These are phyloP conservation scores for Halocynthia roretzi DNA, from an alignment of 23 tunicate species.

Conservation along the genomic window DNA sequence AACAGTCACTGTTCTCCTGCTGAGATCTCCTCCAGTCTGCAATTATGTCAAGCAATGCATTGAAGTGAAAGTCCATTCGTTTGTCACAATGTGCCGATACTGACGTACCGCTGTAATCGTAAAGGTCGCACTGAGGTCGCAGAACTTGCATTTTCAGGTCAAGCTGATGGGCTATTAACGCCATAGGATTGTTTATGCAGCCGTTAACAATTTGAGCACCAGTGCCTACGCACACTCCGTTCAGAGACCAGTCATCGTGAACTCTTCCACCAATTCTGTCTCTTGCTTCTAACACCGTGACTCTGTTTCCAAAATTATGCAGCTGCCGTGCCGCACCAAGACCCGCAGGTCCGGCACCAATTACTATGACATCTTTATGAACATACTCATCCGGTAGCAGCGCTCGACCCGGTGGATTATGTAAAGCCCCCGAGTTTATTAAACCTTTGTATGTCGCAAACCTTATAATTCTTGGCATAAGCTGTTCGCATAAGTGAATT, in stretches of 20 bases:
- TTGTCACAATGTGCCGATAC: conserved; percentile 61
- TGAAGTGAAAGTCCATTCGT: conserved; percentile 89
- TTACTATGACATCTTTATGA: conserved; percentile 48
- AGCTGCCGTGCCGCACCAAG: conserved; percentile 81
- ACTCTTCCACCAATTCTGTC: conserved; percentile 88
- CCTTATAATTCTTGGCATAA: conserved; percentile 41
- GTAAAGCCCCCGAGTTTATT: conserved; percentile 50
- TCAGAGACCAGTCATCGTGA: conserved; percentile 78
- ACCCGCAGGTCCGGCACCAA: conserved; percentile 93
- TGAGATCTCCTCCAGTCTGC: conserved; percentile 87
- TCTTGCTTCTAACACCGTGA: conserved; percentile 65
- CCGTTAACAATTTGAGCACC: conserved; percentile 87
- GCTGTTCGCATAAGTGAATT: conserved; percentile 34
- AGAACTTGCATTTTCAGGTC: conserved; percentile 59
- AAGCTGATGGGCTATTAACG: conserved; percentile 61
- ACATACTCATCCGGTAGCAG: conserved; percentile 10
- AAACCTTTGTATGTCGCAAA: conserved; percentile 64
- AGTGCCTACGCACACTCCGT: conserved; percentile 76
- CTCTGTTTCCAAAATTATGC: conserved; percentile 92
- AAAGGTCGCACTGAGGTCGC: conserved; percentile 64
- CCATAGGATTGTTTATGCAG: conserved; percentile 83
- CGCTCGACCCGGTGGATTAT: conserved; percentile 15
- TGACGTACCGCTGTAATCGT: conserved; percentile 31
- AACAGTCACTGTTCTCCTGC: conserved; percentile 53
- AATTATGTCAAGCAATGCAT: conserved; percentile 70